These are phyloP conservation scores for Cyrtonyx montezumae DNA, from an alignment of 2,113 vertebrate genomes.

Conservation along the genomic window DNA sequence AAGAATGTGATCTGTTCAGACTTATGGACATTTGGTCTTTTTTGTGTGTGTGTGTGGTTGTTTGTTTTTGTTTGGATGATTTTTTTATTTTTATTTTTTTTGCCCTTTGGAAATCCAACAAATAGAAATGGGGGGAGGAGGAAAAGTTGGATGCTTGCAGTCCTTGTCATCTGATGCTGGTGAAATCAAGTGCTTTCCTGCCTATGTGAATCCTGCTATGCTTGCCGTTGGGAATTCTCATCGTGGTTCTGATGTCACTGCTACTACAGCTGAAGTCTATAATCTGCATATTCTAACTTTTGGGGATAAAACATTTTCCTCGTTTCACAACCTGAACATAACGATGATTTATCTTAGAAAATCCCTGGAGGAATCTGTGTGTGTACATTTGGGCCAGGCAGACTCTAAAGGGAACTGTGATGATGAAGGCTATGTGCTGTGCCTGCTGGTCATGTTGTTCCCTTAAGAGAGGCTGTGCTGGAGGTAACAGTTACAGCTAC, in stretches of 20 bases:
- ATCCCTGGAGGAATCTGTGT: neutral
- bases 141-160: neutral
- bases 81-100: neutral
- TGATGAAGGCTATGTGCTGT: neutral
- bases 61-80: neutral
- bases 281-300: neutral
- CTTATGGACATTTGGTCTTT: neutral
- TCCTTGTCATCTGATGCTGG: neutral
- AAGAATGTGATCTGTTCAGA: conserved; percentile 44
- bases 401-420: neutral
- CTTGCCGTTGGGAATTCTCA: neutral
- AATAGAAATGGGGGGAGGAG: neutral
- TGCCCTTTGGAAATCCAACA: neutral
- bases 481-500: neutral
- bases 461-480: neutral
- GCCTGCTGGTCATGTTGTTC: neutral
- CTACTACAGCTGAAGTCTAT: neutral
- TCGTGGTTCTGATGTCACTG: neutral
- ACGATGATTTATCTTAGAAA: neutral
- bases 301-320: neutral
- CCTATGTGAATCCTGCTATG: neutral
- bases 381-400: neutral
- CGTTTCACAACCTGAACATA: neutral
- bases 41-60: neutral
- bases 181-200: neutral